phyloP scores from a whole-genome alignment of 1,140 invertebrate genomes.

The Penaeus japonicus region DNA sequence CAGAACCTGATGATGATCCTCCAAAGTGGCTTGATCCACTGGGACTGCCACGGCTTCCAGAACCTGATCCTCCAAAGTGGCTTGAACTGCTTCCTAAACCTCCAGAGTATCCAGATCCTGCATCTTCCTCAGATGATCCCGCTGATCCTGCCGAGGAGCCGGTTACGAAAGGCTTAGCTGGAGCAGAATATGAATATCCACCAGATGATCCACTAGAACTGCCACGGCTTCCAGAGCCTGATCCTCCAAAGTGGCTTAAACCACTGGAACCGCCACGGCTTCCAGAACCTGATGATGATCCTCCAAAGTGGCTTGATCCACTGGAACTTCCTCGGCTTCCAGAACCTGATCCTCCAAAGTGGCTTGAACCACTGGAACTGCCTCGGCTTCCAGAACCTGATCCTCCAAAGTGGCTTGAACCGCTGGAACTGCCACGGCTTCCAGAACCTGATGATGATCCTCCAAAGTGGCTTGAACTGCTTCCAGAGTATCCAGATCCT shows the following conservation, averaged over 20 bases:
- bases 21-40: too few species aligned
- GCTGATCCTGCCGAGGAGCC: too few species aligned
- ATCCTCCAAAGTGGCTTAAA: not conserved
- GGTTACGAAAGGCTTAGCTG: too few species aligned
- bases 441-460: not conserved
- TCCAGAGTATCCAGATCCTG: too few species aligned
- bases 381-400: not conserved
- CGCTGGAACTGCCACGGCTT: not conserved
- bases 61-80: too few species aligned
- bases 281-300: conserved; percentile 7
- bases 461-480: not conserved
- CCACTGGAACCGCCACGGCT: conserved; percentile 4
- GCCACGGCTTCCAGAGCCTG: not conserved
- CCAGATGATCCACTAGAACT: not conserved
- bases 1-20: too few species aligned
- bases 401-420: not conserved
- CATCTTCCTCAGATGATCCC: too few species aligned
- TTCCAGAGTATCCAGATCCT: not conserved
- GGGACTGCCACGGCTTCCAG: too few species aligned
- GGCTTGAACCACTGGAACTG: conserved; percentile 19
- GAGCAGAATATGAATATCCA: not conserved
- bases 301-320: not conserved
- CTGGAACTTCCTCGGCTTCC: not conserved
- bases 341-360: not conserved
- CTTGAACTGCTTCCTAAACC: too few species aligned